phyloP scores from a whole-genome alignment of 2,113 vertebrate species.

The Uria aalge region DNA sequence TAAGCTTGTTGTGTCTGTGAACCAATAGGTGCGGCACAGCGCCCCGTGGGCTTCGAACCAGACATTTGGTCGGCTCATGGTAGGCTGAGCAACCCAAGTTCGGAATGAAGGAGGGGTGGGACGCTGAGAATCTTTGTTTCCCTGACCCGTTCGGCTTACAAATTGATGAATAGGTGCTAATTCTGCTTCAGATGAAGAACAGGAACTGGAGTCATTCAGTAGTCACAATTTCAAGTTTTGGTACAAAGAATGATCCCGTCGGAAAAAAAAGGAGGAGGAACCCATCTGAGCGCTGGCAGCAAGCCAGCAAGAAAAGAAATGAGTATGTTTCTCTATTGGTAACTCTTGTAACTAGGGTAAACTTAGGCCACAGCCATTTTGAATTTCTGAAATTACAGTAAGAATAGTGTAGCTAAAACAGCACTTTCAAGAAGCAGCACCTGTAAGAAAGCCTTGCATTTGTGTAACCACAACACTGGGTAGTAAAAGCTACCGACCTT shows the following conservation, averaged over 20 bases:
- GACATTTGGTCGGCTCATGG: neutral
- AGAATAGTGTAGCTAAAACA: neutral
- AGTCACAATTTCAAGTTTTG: neutral
- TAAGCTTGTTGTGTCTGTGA: neutral
- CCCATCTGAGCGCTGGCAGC: neutral
- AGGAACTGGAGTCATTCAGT: neutral
- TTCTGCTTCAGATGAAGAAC: neutral
- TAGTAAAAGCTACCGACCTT: neutral
- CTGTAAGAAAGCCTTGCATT: neutral
- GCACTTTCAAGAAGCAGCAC: neutral
- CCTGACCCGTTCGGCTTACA: neutral
- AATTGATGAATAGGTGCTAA: neutral
- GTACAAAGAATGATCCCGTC: neutral
- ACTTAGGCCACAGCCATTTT: neutral
- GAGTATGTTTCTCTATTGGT: neutral
- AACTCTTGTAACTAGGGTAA: neutral
- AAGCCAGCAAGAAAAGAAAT: neutral
- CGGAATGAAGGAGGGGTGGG: neutral
- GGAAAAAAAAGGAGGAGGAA: neutral
- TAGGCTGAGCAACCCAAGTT: neutral
- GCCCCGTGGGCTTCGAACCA: neutral
- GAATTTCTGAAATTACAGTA: neutral
- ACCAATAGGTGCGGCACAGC: rapidly evolving
- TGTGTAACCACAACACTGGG: too few relatives aligned
- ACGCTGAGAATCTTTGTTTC: neutral